These are phyloP conservation scores for Ginglymostoma cirratum DNA, from an alignment of 2,113 vertebrate genomes.

Conservation along the genomic window DNA sequence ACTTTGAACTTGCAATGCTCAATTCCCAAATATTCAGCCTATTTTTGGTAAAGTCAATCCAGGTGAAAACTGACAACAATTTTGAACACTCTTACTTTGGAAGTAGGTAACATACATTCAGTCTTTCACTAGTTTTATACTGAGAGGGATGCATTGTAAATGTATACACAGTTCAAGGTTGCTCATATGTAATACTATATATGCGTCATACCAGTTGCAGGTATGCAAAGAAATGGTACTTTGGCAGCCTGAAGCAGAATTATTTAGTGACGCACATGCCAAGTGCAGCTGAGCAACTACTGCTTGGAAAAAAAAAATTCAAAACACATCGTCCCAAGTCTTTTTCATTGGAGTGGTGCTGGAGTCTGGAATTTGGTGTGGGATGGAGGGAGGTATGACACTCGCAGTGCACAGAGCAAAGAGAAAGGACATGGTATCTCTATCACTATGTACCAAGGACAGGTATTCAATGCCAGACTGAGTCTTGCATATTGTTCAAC, in stretches of 20 bases:
- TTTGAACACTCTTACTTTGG: not conserved
- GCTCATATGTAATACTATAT: not conserved
- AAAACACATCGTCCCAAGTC: not conserved
- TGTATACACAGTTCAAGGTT: not conserved
- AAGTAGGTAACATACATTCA: not conserved
- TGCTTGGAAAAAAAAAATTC: not conserved
- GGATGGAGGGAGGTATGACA: not conserved
- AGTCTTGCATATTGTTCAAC: not conserved
- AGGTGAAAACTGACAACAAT: not conserved
- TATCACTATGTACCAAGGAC: not conserved
- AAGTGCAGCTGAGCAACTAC: not conserved
- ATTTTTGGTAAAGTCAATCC: not conserved
- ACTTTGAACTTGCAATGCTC: not conserved
- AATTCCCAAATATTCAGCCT: not conserved
- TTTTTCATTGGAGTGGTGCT: not conserved
- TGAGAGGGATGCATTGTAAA: not conserved
- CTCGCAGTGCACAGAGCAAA: not conserved
- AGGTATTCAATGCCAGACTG: not conserved
- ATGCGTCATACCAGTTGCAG: not conserved
- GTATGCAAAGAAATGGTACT: not conserved
- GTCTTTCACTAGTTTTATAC: not conserved
- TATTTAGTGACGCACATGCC: not conserved
- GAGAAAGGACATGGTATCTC: no score
- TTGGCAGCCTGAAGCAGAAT: not conserved
- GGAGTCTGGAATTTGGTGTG: not conserved